These are phyloP conservation scores for Pongo pygmaeus DNA, from an alignment of 2,113 vertebrate species.

Conservation along the genomic window DNA sequence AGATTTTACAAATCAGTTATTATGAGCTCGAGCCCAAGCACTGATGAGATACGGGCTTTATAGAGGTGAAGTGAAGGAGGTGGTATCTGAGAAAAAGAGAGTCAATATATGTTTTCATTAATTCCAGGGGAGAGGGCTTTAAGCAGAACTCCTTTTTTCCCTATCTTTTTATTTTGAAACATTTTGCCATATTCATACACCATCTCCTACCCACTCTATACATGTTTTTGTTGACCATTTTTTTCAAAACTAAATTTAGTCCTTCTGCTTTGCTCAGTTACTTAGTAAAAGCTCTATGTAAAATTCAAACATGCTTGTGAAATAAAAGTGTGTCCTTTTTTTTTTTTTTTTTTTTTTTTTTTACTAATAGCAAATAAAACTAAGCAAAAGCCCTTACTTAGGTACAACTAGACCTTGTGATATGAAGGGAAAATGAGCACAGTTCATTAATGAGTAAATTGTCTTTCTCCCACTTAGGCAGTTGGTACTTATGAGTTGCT, in stretches of 20 bases:
- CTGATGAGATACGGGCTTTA: neutral
- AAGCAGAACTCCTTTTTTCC: neutral
- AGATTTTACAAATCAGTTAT: slow-evolving; percentile 1
- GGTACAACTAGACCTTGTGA: neutral
- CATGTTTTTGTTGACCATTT: neutral
- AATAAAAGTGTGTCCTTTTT: neutral
- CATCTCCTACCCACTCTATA: neutral
- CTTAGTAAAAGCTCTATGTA: neutral
- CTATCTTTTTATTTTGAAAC: neutral
- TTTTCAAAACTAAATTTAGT: neutral
- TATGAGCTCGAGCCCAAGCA: neutral
- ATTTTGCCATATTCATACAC: neutral
- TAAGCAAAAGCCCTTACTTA: neutral
- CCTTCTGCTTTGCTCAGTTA: neutral
- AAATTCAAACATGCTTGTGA: slow-evolving; percentile 17
- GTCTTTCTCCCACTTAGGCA: neutral
- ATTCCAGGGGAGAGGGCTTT: neutral
- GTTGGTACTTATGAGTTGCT: neutral
- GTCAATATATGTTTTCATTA: neutral
- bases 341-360: neutral
- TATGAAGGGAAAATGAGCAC: neutral
- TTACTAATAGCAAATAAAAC: neutral
- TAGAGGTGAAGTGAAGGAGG: neutral
- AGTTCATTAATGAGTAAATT: neutral
- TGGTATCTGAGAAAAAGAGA: neutral